These are phyloP conservation scores for Hozukius guyotensis DNA, from an alignment of 2,797 vertebrate species.

Conservation along the genomic window DNA sequence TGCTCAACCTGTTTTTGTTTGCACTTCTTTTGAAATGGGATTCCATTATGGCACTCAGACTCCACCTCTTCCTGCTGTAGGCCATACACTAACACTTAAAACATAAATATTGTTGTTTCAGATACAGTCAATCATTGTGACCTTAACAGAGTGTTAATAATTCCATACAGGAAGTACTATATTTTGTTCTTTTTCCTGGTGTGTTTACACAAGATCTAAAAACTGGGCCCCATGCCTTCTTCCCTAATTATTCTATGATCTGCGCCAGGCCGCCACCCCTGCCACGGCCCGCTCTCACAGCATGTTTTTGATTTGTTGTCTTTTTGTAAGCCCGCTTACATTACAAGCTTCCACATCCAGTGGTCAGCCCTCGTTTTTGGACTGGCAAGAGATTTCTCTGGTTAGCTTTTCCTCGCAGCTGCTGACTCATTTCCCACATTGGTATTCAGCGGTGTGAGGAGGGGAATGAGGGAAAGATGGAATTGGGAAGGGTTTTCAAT, in stretches of 20 bases:
- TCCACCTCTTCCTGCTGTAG: constrained; percentile 41
- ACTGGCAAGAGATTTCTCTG: constrained; percentile 60
- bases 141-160: constrained; percentile 3
- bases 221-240: constrained; percentile 31
- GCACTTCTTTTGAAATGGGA: constrained; percentile 53
- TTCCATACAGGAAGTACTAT: constrained; percentile 23
- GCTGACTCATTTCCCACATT: constrained; percentile 83
- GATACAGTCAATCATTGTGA: background rate
- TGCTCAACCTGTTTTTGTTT: constrained; percentile 70
- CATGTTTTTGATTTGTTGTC: constrained; percentile 70
- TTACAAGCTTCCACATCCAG: constrained; percentile 51
- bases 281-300: constrained; percentile 47
- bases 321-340: constrained; percentile 60
- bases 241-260: constrained; percentile 51
- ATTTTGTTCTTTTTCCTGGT: constrained; percentile 26
- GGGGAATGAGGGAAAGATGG: constrained; percentile 45
- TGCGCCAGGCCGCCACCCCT: constrained; percentile 42
- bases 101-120: constrained; percentile 10
- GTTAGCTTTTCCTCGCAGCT: constrained; percentile 71
- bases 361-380: constrained; percentile 53
- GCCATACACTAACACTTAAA: constrained; percentile 11
- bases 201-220: constrained; percentile 50
- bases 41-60: constrained; percentile 38
- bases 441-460: constrained; percentile 56
- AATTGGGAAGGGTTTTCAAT: constrained; percentile 48